Evolutionary conservation across 2,888 invertebrate genomes (phyloP).

Genomic region (Drosophila falleni): DNA sequence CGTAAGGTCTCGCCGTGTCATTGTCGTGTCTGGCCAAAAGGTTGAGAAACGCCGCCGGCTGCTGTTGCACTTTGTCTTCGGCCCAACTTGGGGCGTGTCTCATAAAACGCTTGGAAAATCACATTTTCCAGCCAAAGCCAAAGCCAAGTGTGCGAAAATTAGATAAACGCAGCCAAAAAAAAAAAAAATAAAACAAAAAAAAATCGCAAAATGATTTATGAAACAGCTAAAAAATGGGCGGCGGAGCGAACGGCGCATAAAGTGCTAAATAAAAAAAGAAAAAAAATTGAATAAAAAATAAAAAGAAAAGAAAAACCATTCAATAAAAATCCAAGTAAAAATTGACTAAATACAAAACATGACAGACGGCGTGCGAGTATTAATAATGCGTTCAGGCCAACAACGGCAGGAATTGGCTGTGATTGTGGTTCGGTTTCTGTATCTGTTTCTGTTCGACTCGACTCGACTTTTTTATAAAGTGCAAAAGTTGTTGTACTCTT

Average conservation of each 20-base stretch:
- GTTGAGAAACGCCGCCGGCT: constrained; percentile 67
- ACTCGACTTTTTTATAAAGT: constrained; percentile 74
- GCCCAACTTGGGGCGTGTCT: constrained; percentile 55
- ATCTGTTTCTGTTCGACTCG: constrained; percentile 12
- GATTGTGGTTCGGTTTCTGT: background rate
- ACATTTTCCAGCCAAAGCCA: constrained; percentile 34
- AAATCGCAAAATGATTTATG: constrained; percentile 71
- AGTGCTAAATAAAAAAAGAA: constrained; percentile 32
- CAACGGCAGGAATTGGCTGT: constrained; percentile 33
- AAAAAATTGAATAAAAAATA: constrained; percentile 7
- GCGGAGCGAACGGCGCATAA: constrained; percentile 12
- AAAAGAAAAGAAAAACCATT: constrained; percentile 62
- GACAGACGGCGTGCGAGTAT: constrained; percentile 82
- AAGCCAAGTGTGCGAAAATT: constrained; percentile 79
- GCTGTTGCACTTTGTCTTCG: constrained; percentile 69
- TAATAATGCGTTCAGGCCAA: constrained; percentile 77
- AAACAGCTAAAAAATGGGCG: constrained; percentile 45
- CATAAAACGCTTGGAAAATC: constrained; percentile 65
- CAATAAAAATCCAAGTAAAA: constrained; percentile 63
- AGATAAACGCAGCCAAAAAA: constrained; percentile 66
- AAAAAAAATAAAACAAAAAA: constrained; percentile 14
- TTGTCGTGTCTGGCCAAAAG: constrained; percentile 67
- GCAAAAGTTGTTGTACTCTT: constrained; percentile 80
- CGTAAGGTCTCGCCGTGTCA: constrained; percentile 65
- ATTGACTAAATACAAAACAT: constrained; percentile 79